Percentiles rank a stretch among this genome's conserved stretches.
Evolutionary conservation across 2,888 invertebrate species (phyloP).

Genomic region (Cosmia pyralina): DNA sequence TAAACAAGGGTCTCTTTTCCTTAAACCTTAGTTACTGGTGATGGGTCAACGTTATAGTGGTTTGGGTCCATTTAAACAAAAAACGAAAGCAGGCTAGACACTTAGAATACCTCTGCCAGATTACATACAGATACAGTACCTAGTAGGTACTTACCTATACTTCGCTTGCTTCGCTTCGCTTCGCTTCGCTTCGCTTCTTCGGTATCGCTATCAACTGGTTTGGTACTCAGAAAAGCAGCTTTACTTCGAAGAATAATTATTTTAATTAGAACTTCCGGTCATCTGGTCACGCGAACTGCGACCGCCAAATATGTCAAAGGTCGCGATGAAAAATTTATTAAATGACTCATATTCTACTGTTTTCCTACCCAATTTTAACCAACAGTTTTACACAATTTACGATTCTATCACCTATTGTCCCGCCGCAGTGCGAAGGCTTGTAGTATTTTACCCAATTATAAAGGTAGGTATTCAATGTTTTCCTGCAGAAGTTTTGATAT

Average conservation of each 20-base stretch:
- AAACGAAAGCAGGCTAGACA: background rate
- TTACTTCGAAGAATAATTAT: background rate
- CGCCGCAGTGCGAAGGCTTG: constrained; percentile 16
- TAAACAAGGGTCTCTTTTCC: background rate
- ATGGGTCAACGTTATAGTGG: background rate
- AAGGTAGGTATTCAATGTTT: constrained; percentile 2
- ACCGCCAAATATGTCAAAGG: constrained; percentile 1
- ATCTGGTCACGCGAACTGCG: background rate
- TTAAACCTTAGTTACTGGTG: too few species aligned
- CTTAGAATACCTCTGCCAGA: background rate
- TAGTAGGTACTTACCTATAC: too few species aligned
- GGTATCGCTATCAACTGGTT: background rate
- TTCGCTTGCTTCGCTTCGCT: too few species aligned
- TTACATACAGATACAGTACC: too few species aligned
- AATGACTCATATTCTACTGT: background rate
- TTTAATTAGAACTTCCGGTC: background rate
- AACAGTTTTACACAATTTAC: too few species aligned
- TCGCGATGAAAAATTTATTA: background rate
- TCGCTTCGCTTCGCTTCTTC: background rate
- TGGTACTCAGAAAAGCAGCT: background rate
- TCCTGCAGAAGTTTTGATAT: constrained; percentile 13
- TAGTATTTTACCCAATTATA: constrained; percentile 3
- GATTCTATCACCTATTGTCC: constrained; percentile 9
- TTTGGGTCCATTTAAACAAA: too few species aligned
- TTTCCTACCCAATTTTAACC: background rate